Percentiles rank a stretch among this genome's conserved stretches.
Conservation (phyloP, 2,888 invertebrate genomes). For the Pachycephus smyrnensis region DNA sequence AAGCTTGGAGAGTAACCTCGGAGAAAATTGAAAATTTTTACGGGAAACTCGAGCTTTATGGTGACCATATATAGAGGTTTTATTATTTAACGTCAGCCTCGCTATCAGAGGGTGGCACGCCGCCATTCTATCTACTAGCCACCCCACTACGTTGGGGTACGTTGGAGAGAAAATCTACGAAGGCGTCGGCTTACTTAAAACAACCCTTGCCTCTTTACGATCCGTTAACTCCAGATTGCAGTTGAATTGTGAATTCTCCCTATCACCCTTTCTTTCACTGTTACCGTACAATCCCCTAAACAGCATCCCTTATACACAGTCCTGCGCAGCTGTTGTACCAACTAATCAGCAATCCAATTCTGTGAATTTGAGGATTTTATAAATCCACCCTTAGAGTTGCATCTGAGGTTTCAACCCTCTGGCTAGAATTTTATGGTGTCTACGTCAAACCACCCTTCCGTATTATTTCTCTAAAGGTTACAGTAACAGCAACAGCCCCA, state of each 20-base stretch:
- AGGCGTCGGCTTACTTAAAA: not conserved
- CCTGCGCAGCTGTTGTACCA: not conserved
- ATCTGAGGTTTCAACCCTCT: not conserved
- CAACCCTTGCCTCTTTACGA: not conserved
- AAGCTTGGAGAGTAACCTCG: not conserved
- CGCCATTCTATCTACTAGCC: not conserved
- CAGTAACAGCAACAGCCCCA: not conserved
- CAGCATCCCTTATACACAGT: not conserved
- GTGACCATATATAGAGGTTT: not conserved
- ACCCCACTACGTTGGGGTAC: not conserved
- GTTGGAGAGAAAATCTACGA: not conserved
- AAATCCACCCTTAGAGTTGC: not conserved
- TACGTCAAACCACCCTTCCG: not conserved
- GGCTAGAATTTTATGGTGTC: not conserved
- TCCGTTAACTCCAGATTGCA: not conserved
- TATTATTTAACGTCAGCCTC: slow-evolving; percentile 4
- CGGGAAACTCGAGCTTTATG: not conserved
- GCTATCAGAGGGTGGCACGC: not conserved
- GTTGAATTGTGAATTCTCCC: not conserved
- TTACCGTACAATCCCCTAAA: not conserved
- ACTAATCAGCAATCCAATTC: not conserved
- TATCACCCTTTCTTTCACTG: not conserved
- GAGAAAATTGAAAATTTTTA: slow-evolving; percentile 18
- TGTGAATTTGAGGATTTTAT: not conserved
- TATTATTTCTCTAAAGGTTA: not conserved